Evolutionary conservation across 2,888 invertebrate species (phyloP), one percentile per base, ranked within the genome.

Genomic region (Tupiocoris notatus): DNA sequence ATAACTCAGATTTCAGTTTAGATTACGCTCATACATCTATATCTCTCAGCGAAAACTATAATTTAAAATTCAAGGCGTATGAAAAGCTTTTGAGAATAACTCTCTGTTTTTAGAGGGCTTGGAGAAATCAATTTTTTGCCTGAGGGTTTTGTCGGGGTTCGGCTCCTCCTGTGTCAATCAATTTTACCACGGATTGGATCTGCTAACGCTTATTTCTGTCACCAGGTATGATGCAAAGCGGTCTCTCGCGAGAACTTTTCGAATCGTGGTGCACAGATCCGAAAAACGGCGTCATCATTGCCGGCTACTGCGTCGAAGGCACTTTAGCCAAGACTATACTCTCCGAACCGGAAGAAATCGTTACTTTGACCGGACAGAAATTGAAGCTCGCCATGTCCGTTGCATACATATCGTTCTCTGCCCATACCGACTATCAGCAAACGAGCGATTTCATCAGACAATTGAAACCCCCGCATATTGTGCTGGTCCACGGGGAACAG

Each of bases 261-360:
- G 99, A 99, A 86, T 93, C 91, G 9, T 99, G 99, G 99, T 99
- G 99, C 84, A 95, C 96, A 0, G 98, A 99, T 85, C 88, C 95
- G 9, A 96, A 98, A 84, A 99, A 99, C 84, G 99, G 99, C 0
- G 95, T 96, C 79, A 98, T 99, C 78, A 98, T 99, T 81, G 98
- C 99, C 77, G 90, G 90, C 80, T 95, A 95, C 83, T 94, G 94
- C 83, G 94, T 95, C 0, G 94, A 95, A 84, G 95, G 95, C 57
- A 95, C 95, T 0, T 85, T 94, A 16, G 95, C 95, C 0, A 96
- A 96, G 87, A 94, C 92, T 1, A 94, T 99, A 81, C 87, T 99
- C 0, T 96, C 97, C 0, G 98, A 98, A 85, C 99, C 99, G 0
- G 98, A 98, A 83, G 98, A 99, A 86, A 96, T 99, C 75, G 91